Percentiles rank a stretch among this genome's conserved stretches.
These are phyloP conservation scores for Poecile atricapillus DNA, from an alignment of 2,113 vertebrate species.

Conservation along the genomic window DNA sequence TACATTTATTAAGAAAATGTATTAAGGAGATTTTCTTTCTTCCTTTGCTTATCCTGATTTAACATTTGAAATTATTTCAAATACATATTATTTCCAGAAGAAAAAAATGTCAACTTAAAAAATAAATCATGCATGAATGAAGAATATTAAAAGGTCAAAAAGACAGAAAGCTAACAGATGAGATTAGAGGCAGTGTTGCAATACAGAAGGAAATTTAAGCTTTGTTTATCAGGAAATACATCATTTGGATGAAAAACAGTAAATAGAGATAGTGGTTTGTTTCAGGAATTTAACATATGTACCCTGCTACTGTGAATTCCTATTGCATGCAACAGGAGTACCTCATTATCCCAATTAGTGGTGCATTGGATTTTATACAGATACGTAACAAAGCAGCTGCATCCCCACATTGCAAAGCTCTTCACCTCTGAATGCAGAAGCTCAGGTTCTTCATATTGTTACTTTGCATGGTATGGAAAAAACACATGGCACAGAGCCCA, in stretches of 20 bases:
- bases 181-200: not conserved
- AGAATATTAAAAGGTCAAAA: constrained; percentile 28
- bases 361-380: not conserved
- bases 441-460: not conserved
- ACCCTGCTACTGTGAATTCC: not conserved
- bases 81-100: not conserved
- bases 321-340: not conserved
- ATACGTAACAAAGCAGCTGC: not conserved
- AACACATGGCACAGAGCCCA: not conserved
- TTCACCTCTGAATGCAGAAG: not conserved
- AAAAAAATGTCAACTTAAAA: not conserved
- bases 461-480: rapidly evolving
- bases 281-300: not conserved
- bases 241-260: not conserved
- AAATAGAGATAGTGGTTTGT: not conserved
- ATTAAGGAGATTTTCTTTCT: constrained; percentile 4
- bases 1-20: not conserved
- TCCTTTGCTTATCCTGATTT: constrained; percentile 1
- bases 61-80: constrained; percentile 9
- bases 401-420: not conserved
- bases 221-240: not conserved
- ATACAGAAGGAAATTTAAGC: not conserved
- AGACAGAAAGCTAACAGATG: not conserved
- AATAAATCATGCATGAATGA: not conserved
- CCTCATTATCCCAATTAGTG: not conserved